Conservation (phyloP, 2,888 invertebrate species). For the Neria commutata region DNA sequence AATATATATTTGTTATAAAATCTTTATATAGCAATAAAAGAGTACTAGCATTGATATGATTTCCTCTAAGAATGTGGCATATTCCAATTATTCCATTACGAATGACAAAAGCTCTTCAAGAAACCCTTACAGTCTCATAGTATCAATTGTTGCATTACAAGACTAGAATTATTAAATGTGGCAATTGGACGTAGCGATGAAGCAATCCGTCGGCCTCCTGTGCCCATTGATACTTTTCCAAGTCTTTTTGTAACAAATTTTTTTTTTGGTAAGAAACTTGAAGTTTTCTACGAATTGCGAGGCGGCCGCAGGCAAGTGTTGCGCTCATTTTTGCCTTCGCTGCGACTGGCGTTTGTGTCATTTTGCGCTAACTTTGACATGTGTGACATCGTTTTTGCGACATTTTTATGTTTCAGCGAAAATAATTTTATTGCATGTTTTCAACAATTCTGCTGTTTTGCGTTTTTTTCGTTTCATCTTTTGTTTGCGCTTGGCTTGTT, state of each 20-base stretch:
- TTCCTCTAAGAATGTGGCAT: too few species aligned
- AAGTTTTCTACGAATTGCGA: constrained; percentile 4
- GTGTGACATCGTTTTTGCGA: constrained; percentile 54
- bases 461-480: constrained; percentile 11
- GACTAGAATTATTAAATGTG: too few species aligned
- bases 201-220: too few species aligned
- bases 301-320: background rate
- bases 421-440: constrained; percentile 12
- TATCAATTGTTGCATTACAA: too few species aligned
- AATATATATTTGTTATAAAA: too few species aligned
- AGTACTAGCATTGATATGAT: too few species aligned
- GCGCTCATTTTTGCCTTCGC: too few species aligned
- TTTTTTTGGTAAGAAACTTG: background rate
- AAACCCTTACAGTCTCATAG: too few species aligned
- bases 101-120: too few species aligned
- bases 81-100: too few species aligned
- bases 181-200: too few species aligned
- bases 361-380: constrained; percentile 57
- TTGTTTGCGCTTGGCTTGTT: constrained; percentile 25
- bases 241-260: background rate
- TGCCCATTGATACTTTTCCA: constrained; percentile 1
- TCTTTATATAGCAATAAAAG: too few species aligned
- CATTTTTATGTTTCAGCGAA: constrained; percentile 41
- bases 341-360: constrained; percentile 50
- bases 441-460: background rate